These are phyloP conservation scores for Spilogale gracilis DNA, from an alignment of 2,113 vertebrate genomes.

Conservation along the genomic window DNA sequence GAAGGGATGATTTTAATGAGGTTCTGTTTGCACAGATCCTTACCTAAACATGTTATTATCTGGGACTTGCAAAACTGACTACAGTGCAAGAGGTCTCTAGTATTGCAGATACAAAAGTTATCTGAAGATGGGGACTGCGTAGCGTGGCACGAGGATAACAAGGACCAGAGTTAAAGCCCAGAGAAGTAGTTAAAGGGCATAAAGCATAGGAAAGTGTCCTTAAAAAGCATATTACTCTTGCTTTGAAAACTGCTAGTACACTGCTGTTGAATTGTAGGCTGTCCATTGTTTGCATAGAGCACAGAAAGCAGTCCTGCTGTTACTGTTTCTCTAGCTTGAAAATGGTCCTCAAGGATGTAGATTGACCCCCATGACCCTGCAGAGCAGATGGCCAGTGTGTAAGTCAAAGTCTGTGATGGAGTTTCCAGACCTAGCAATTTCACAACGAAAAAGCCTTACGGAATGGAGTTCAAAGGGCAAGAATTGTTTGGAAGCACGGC, in stretches of 20 bases:
- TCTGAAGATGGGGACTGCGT: neutral
- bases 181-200: neutral
- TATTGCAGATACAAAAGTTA: neutral
- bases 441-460: neutral
- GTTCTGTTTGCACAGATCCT: neutral
- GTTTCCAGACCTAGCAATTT: neutral
- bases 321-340: neutral
- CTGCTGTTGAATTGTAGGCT: neutral
- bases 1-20: neutral
- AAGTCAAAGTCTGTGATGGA: neutral
- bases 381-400: neutral
- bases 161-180: neutral
- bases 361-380: neutral
- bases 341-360: neutral
- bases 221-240: neutral
- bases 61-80: neutral
- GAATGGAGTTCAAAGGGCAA: neutral
- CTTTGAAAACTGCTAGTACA: neutral
- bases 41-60: neutral
- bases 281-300: neutral
- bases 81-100: neutral
- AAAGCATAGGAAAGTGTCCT: neutral
- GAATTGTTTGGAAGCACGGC: neutral
- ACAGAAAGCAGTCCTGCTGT: neutral
- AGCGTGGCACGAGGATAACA: rapidly evolving